phyloP scores from a whole-genome alignment of 2,797 vertebrate species.

The Cyclopterus lumpus region DNA sequence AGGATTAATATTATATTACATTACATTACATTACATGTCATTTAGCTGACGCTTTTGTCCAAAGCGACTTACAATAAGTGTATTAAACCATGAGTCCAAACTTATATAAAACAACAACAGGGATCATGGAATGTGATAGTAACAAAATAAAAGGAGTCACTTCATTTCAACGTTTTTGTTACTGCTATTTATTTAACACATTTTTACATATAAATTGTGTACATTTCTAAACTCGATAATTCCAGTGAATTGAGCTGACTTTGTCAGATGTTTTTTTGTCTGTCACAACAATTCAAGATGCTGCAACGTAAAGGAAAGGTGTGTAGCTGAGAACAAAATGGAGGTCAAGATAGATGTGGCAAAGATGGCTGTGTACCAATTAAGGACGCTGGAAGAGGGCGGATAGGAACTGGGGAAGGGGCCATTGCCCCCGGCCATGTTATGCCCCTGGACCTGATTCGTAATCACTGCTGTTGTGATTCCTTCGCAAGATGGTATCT shows the following conservation, averaged over 20 bases:
- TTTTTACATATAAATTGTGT: not conserved
- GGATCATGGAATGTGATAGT: not conserved
- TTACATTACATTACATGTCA: too few species aligned
- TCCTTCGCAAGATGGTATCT: not conserved
- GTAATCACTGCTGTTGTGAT: not conserved
- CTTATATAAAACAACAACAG: not conserved
- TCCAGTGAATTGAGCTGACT: too few species aligned
- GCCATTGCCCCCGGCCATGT: not conserved
- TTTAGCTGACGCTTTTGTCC: too few species aligned
- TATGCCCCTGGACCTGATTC: not conserved
- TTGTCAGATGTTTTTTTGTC: too few species aligned
- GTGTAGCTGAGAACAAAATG: not conserved
- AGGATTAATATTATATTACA: not conserved
- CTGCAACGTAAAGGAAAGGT: not conserved
- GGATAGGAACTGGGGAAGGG: not conserved
- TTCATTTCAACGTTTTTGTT: not conserved
- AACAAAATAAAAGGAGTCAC: not conserved
- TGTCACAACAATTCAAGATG: not conserved
- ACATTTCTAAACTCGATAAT: too few species aligned
- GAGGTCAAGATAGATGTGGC: not conserved
- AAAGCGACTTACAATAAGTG: too few species aligned
- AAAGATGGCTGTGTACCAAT: not conserved
- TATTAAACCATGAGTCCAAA: too few species aligned
- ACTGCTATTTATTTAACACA: not conserved
- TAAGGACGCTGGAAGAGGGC: not conserved